Conservation (phyloP, 2,113 vertebrate genomes). For the Grammatotria lemairii region DNA sequence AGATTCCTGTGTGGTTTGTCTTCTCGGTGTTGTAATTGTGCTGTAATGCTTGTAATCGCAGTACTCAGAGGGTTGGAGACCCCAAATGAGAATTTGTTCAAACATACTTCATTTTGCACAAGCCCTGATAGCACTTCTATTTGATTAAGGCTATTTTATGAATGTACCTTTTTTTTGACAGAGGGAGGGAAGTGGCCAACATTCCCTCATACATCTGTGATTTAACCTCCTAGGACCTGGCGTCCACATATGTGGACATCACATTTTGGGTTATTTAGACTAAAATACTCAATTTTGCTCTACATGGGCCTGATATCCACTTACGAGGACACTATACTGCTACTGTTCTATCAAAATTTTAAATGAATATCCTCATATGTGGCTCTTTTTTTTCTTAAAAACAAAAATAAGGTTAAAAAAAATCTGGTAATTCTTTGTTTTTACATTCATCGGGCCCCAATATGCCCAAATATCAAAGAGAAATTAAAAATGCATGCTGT, state of each 20-base stretch:
- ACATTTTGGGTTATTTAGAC: not conserved
- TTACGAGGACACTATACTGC: not conserved
- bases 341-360: not conserved
- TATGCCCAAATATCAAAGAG: no score
- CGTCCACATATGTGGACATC: not conserved
- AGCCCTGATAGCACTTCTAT: not conserved
- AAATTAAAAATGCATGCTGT: no score
- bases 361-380: not conserved
- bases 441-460: not conserved
- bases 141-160: not conserved
- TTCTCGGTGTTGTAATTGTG: not conserved
- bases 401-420: not conserved
- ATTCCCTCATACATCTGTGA: not conserved
- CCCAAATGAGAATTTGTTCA: not conserved
- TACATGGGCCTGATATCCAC: not conserved
- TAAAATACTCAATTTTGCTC: not conserved
- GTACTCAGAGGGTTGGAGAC: not conserved
- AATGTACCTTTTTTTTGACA: not conserved
- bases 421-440: not conserved
- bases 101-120: not conserved
- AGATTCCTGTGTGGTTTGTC: not conserved
- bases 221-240: not conserved
- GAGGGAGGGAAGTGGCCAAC: not conserved
- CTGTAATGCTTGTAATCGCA: not conserved
- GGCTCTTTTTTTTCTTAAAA: not conserved